Percentiles rank a stretch among this genome's conserved stretches.
These are phyloP conservation scores for Podarcis muralis DNA, from an alignment of 2,113 vertebrate genomes.

Conservation along the genomic window DNA sequence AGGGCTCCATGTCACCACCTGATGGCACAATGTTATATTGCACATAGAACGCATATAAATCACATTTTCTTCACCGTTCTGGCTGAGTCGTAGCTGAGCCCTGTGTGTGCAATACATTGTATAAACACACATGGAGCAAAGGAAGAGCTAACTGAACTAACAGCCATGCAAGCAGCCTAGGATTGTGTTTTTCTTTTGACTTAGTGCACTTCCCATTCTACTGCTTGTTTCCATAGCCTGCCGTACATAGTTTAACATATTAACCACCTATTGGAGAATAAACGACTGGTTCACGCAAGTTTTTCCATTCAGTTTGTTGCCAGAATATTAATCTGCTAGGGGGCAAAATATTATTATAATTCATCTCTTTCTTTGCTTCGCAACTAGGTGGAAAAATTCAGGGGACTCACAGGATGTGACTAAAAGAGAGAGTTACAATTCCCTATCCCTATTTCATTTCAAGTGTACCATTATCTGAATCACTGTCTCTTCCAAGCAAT, in stretches of 20 bases:
- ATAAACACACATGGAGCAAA: slow-evolving; percentile 37
- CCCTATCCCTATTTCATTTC: slow-evolving; percentile 48
- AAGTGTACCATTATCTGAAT: slow-evolving; percentile 46
- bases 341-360: slow-evolving; percentile 37
- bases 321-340: slow-evolving; percentile 44
- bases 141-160: slow-evolving; percentile 46
- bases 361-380: slow-evolving; percentile 41
- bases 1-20: too few species aligned
- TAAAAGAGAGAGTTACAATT: slow-evolving; percentile 46
- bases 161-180: slow-evolving; percentile 43
- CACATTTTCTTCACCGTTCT: too few species aligned
- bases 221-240: slow-evolving; percentile 47
- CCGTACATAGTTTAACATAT: slow-evolving; percentile 36
- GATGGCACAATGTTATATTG: too few species aligned
- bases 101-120: slow-evolving; percentile 49
- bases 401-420: slow-evolving; percentile 39
- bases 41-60: too few species aligned
- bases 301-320: slow-evolving; percentile 45
- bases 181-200: slow-evolving; percentile 40
- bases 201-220: slow-evolving; percentile 28
- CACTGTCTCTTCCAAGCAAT: slow-evolving; percentile 27
- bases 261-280: slow-evolving; percentile 53
- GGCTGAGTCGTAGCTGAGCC: too few species aligned
- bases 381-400: slow-evolving; percentile 49
- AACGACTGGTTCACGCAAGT: slow-evolving; percentile 45